Conservation (phyloP, 2,888 invertebrate genomes). For the Thera britannica region DNA sequence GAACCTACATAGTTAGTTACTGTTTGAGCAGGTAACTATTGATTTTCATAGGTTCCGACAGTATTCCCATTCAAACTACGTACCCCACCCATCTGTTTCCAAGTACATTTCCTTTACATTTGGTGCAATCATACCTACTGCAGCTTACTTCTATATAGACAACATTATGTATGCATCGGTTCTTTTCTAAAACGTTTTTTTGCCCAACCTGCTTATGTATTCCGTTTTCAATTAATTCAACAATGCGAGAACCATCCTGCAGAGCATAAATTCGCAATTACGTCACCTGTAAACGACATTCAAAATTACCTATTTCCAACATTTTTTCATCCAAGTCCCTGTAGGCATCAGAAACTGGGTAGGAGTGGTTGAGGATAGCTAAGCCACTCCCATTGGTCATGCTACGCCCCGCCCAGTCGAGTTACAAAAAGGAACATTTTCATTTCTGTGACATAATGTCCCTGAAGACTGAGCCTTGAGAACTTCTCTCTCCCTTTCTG, state of each 20-base stretch:
- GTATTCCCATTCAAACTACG: no score
- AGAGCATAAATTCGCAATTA: conserved; percentile 75
- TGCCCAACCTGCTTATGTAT: conserved; percentile 17
- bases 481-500: conserved; percentile 82
- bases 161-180: not conserved
- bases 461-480: conserved; percentile 77
- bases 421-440: conserved; percentile 72
- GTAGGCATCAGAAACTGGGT: conserved; percentile 81
- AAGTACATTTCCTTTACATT: not conserved
- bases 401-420: conserved; percentile 68
- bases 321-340: conserved; percentile 78
- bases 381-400: conserved; percentile 74
- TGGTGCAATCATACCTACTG: not conserved
- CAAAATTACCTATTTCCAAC: conserved; percentile 81
- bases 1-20: no score
- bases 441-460: conserved; percentile 53
- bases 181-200: conserved; percentile 2
- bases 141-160: not conserved
- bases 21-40: not conserved
- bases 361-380: conserved; percentile 68
- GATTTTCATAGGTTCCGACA: not conserved
- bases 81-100: no score
- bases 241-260: conserved; percentile 46
- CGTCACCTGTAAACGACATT: conserved; percentile 73
- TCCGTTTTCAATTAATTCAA: conserved; percentile 40